Conservation (phyloP, 2,113 vertebrate genomes). For the Pelusios castaneus region DNA sequence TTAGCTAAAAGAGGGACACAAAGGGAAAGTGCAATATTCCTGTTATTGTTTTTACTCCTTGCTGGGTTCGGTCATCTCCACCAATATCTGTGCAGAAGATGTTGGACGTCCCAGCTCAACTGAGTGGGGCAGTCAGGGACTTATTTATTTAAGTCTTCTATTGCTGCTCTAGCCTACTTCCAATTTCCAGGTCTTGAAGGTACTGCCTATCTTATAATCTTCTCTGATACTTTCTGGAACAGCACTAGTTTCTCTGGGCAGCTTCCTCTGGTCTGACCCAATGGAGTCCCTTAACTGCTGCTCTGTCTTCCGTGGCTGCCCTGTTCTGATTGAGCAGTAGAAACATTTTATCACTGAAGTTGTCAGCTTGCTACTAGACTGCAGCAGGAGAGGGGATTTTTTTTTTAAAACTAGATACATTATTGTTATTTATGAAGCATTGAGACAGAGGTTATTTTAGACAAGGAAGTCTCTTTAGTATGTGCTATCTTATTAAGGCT, state of each 20-base stretch:
- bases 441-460: not conserved
- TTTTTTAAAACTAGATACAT: no score
- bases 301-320: not conserved
- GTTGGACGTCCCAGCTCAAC: not conserved
- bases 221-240: not conserved
- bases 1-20: not conserved
- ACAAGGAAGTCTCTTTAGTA: rapidly evolving
- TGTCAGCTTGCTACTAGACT: not conserved
- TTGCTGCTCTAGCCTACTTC: not conserved
- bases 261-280: not conserved
- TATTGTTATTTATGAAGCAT: not conserved
- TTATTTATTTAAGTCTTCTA: not conserved
- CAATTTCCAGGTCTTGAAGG: not conserved
- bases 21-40: not conserved
- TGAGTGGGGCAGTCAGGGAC: not conserved
- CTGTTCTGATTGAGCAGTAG: not conserved
- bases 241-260: not conserved
- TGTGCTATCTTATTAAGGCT: rapidly evolving
- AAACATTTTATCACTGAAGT: not conserved
- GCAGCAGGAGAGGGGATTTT: not conserved
- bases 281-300: not conserved
- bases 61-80: not conserved
- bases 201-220: not conserved
- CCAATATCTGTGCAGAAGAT: not conserved
- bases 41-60: not conserved